Conservation (phyloP, 2,888 invertebrate species). For the Sesia bembeciformis region DNA sequence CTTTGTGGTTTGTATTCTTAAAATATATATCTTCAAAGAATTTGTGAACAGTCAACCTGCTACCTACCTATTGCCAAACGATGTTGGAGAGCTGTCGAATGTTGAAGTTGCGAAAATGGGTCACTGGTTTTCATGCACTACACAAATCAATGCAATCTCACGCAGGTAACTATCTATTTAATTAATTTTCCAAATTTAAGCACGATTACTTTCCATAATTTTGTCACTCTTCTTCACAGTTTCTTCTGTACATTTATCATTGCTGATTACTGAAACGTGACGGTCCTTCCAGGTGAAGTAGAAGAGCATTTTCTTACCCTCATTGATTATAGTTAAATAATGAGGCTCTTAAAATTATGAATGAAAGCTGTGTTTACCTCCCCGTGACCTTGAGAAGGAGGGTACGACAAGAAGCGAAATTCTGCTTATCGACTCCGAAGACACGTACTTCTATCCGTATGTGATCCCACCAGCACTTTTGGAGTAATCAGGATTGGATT, state of each 20-base stretch:
- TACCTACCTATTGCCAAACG: slow-evolving; percentile 48
- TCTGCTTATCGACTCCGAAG: slow-evolving; percentile 33
- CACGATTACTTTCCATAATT: background rate
- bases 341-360: background rate
- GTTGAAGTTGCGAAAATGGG: slow-evolving; percentile 61
- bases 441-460: slow-evolving; percentile 24
- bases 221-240: no score
- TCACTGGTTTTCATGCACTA: slow-evolving; percentile 55
- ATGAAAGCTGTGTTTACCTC: slow-evolving; percentile 40
- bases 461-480: slow-evolving; percentile 23
- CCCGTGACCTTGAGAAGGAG: slow-evolving; percentile 47
- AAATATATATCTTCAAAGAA: slow-evolving; percentile 38
- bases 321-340: no score
- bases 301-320: no score
- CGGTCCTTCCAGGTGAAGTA: no score
- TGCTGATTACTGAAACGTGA: no score
- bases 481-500: slow-evolving; percentile 25
- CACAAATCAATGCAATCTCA: slow-evolving; percentile 49
- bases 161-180: slow-evolving; percentile 3
- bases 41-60: slow-evolving; percentile 34
- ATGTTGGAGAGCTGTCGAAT: slow-evolving; percentile 36
- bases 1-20: slow-evolving; percentile 14
- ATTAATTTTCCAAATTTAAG: background rate
- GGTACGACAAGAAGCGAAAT: slow-evolving; percentile 24
- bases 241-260: no score